Evolutionary conservation across 2,888 invertebrate species (phyloP), one percentile per base, ranked within the genome.

Genomic region (Lysandra bellargus): DNA sequence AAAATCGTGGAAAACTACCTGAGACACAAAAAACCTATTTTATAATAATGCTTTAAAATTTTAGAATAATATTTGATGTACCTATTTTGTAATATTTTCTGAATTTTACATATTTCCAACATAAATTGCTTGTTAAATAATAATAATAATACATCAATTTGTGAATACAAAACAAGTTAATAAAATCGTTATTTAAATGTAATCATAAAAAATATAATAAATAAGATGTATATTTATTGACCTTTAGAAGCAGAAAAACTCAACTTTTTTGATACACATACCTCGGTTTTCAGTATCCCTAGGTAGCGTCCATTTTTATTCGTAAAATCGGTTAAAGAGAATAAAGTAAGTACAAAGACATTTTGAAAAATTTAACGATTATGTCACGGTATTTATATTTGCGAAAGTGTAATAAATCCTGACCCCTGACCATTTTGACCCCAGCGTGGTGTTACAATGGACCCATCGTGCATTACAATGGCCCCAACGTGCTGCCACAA

Each of bases 361-460:
- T 60, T 82, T 80, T 80, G 81, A 80, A 83, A 84, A 86, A 86
- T 86, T 86, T 85, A 85, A 87, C 86, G 86, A 88, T 86, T 88
- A 88, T 90, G 86, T 88, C 84, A 88, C 85, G 88, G 87, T 84
- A 88, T 85, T 87, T 87, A 89, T 87, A 90, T 90, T 91, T 88
- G 86, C 84, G 85, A 88, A 90, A 90, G 87, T 84, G 87, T 85
- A 87, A 91, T 92, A 92, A 92, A 92, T 89, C 84, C 86, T 91
- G 91, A 91, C 92, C 94, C 92, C 90, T 87, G 90, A 90, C 90
- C 91, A 90, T 92, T 92, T 89, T 92, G 94, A 93, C 93, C 94
- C 94, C 86, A 87, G 81, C 79, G 84, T 84, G 81, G 33, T 69
- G 69, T 83, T 84, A 91, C 91, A 92, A 91, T 87, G 83, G 86